Evolutionary conservation across 2,888 invertebrate species (phyloP).

Genomic region (Ferrisia virgata): DNA sequence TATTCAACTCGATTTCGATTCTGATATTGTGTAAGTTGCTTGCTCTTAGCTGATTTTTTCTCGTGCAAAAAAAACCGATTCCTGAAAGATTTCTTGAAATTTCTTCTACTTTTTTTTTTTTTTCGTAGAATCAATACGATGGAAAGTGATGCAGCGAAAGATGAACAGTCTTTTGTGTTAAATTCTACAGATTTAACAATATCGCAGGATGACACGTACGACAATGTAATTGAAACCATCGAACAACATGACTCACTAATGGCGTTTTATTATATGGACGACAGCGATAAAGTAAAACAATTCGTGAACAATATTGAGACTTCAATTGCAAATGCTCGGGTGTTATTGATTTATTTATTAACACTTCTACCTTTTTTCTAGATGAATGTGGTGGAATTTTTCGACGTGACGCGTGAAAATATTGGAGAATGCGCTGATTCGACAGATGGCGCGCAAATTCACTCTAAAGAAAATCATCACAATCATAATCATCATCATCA

Average conservation of each 20-base stretch:
- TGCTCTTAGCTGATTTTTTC: too few species aligned
- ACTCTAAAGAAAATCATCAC: neutral
- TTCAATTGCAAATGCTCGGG: neutral
- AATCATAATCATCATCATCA: neutral
- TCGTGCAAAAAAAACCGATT: neutral
- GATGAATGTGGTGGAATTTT: slow-evolving; percentile 85
- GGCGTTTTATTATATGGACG: slow-evolving; percentile 87
- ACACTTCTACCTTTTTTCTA: slow-evolving; percentile 54
- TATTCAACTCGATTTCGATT: neutral
- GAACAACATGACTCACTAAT: slow-evolving; percentile 83
- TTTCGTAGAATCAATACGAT: neutral
- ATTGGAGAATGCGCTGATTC: neutral
- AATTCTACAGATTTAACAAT: neutral
- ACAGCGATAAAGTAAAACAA: slow-evolving; percentile 69
- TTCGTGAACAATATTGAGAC: neutral
- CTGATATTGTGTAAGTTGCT: neutral
- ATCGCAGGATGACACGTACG: slow-evolving; percentile 58
- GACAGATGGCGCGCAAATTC: neutral
- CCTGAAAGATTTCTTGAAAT: too few species aligned
- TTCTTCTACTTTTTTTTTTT: too few species aligned
- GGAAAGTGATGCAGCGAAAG: neutral
- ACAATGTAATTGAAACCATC: slow-evolving; percentile 62
- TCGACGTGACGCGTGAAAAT: slow-evolving; percentile 70
- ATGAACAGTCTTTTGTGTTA: neutral
- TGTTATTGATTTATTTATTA: neutral